Evolutionary conservation across 2,888 invertebrate genomes (phyloP), one percentile per base, ranked within the genome.

Genomic region (Diabrotica balteata): DNA sequence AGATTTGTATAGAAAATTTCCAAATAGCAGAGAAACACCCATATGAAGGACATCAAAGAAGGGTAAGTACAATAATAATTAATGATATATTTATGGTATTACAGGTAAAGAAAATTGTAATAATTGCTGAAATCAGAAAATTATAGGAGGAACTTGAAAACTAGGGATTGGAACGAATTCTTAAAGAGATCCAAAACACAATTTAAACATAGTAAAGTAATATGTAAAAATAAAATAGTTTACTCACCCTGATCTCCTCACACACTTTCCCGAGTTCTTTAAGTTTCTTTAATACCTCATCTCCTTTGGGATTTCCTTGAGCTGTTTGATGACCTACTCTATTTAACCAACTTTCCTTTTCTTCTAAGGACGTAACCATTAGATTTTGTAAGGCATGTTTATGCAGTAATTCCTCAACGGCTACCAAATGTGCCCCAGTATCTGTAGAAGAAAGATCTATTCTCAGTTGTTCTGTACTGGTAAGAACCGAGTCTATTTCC

Each of bases 371-470:
- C 4, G 93, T 93, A 0, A 97, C 92, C 84, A 96, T 95, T 69
- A 97, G 85, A 82, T 98, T 98, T 77, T 95, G 93, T 55, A 99
- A 86, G 11, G 93, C 93, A 84, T 98, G 97, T 70, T 96, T 96
- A 77, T 98, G 97, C 64, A 98, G 85, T 52, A 97, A 86, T 73
- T 98, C 97, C 83, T 98, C 98, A 8, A 97, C 97, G 49, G 95
- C 98, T 70, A 96, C 87, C 60, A 98, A 86, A 86, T 99, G 98
- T 0, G 96, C 93, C 0, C 97, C 98, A 5, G 94, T 93, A 81
- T 97, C 97, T 62, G 91, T 93, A 0, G 95, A 94, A 69, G 90
- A 89, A 83, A 87, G 83, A 74, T 86, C 85, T 73, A 91, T 91
- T 11, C 66, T 54, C 79, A 98, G 87, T 72, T 95, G 95, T 50